These are phyloP conservation scores for Zoanthus solanderi DNA, from an alignment of 92 coral and sea anemone genomes.

Conservation along the genomic window DNA sequence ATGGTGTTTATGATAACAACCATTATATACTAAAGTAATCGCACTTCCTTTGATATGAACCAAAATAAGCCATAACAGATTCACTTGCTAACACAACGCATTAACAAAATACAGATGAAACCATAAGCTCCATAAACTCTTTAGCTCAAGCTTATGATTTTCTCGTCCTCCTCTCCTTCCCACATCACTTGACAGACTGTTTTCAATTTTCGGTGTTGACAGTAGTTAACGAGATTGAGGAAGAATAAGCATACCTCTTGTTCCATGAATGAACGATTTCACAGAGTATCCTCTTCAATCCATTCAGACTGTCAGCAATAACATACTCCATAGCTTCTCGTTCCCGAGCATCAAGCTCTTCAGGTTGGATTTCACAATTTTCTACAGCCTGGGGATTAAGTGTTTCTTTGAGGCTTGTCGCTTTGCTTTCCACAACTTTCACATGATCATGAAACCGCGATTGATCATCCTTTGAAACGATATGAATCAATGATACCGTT, in stretches of 20 bases:
- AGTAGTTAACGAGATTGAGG: neutral
- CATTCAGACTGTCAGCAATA: constrained; percentile 91
- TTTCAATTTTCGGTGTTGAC: neutral
- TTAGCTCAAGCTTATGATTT: too few relatives aligned
- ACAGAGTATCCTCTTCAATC: constrained; percentile 89
- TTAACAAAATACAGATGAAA: too few relatives aligned
- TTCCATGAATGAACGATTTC: constrained; percentile 93
- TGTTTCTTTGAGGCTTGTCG: constrained; percentile 68
- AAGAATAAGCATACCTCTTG: constrained; percentile 57
- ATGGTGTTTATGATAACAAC: too few relatives aligned
- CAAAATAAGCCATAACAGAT: too few relatives aligned
- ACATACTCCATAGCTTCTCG: constrained; percentile 88
- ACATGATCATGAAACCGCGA: constrained; percentile 74
- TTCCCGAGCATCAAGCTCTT: constrained; percentile 74
- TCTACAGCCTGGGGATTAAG: constrained; percentile 64
- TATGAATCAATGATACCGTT: neutral
- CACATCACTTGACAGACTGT: too few relatives aligned
- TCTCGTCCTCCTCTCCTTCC: too few relatives aligned
- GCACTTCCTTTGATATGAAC: too few relatives aligned
- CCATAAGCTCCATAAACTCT: too few relatives aligned
- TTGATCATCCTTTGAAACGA: constrained; percentile 71
- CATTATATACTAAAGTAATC: too few relatives aligned
- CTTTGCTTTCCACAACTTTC: constrained; percentile 89
- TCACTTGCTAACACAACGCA: too few relatives aligned
- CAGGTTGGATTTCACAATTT: constrained; percentile 32